Evolutionary conservation across 1,140 invertebrate genomes (phyloP), one percentile per base, ranked within the genome.

Genomic region (Apis dorsata): DNA sequence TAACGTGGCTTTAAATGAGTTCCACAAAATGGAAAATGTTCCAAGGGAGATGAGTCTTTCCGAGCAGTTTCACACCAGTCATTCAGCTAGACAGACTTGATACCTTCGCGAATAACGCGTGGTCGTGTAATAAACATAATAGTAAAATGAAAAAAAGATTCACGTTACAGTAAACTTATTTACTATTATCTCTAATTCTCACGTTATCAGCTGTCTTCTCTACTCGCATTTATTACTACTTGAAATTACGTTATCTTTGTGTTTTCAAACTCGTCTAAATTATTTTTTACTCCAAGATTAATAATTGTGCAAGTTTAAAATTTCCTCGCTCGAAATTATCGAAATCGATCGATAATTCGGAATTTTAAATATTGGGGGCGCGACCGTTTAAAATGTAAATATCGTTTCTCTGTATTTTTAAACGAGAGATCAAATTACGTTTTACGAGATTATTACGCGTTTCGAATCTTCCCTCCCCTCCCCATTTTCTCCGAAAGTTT

Each of bases 31-130:
- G 60, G 62, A 75, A 65, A 81, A 81, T 55, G 79, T 75, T 75
- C 62, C 72, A 13, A 21, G 53, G 51, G 59, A 55, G 71, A 81
- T 49, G 79, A 81, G 51, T 7, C 60, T 81, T 81, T 81, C 79
- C 79, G 17, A 65, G 53, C 17, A 57, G 79, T 81, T 81, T 81
- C 79, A 57, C 71, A 79, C 55, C 55, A 71, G 77, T 71, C 55
- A 28, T 34, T 28, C 28, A 17, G 3, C n/a, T 28, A 34, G 53
- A 66, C 57, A 21, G 49, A n/a, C 59, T 28, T 60, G 66, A 72
- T 44, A 55, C 24, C 62, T 74, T 59, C 11, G 28, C 10, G 21
- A 8, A 60, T 65, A n/a, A 44, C 71, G 13, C 49, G 49, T 76
- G 68, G 59, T 11, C 63, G 21, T 24, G 34, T 24, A 68, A 73